Base-by-base conservation (phyloP, 2,113 vertebrate genomes). In the Probosciger aterrimus region DNA sequence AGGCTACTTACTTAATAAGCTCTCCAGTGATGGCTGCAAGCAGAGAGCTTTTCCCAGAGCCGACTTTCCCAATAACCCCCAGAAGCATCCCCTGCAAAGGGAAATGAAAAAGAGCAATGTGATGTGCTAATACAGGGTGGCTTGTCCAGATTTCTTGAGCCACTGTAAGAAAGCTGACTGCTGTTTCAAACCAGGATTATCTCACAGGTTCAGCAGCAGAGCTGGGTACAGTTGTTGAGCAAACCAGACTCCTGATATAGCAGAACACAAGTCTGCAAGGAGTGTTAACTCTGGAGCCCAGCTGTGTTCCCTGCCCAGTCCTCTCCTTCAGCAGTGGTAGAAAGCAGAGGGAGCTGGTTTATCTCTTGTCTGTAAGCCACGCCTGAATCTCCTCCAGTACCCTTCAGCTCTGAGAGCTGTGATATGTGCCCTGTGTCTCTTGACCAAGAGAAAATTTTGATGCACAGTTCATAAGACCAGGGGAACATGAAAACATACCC, bases 41-140 rank as follows among this genome's bases (percentile, higher is more conserved):
- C 60, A 99, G 94, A 10, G 99, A 99, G 65, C 99, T 99, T 97
- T 99, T 99, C 41, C 99, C 99, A 90, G 98, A 99, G 92, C 99
- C 99, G 1, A 99, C 99, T 87, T 99, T 99, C 24, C 99, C 99
- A 88, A 99, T 98, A 77, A 99, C 97, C 2, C 98, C 99, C 7
- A 99, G 98, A 70, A 99, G 97, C 47, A 97, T 97, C 22, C 99
- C 99, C 99, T 99, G 96, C 46, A 93, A 73, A 95, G 35, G 64
- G 25, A 94, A 97, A 96, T 24, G 12, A 83, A 93, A 46, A 93
- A 6, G 41, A 92, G 43, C n/a, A 79, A 74, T 28, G 9, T 75
- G 39, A 79, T 31, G 11, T 1, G 5, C 31, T 71, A 74, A 41
- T n/a, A 19, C 44, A 22, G 23, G 7, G 14, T 15, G 49, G 50